Conservation (phyloP, 2,113 vertebrate species). For the Antechinus flavipes region DNA sequence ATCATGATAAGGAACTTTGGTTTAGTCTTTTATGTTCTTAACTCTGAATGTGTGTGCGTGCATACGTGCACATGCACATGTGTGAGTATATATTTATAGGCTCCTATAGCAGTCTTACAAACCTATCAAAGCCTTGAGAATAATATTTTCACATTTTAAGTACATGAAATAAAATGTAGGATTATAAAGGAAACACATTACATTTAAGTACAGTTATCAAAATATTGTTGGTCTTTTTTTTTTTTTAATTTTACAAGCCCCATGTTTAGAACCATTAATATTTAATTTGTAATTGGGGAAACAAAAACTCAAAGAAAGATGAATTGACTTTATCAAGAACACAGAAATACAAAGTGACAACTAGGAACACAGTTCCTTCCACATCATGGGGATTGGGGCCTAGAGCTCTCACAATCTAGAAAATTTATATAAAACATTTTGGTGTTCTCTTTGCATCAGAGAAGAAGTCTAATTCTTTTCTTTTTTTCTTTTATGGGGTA, state of each 20-base stretch:
- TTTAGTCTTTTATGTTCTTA: neutral
- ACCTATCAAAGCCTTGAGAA: neutral
- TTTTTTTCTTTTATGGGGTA: no score
- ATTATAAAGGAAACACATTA: neutral
- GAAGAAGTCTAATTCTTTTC: neutral
- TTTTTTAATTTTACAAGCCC: neutral
- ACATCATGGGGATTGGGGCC: neutral
- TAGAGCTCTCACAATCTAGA: neutral
- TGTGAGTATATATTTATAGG: neutral
- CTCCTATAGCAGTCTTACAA: neutral
- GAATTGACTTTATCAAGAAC: neutral
- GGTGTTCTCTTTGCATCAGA: neutral
- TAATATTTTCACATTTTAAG: neutral
- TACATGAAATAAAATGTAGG: neutral
- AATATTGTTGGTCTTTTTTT: neutral
- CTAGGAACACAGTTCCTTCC: neutral
- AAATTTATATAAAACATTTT: neutral
- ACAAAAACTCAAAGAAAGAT: neutral
- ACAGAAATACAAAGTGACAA: neutral
- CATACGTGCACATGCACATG: no score
- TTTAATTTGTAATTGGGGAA: neutral
- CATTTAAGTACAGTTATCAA: neutral
- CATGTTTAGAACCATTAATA: neutral
- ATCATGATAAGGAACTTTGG: neutral
- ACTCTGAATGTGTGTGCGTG: neutral